phyloP scores from a whole-genome alignment of 2,888 invertebrate genomes.

The Dyspetes luteomarginatus region DNA sequence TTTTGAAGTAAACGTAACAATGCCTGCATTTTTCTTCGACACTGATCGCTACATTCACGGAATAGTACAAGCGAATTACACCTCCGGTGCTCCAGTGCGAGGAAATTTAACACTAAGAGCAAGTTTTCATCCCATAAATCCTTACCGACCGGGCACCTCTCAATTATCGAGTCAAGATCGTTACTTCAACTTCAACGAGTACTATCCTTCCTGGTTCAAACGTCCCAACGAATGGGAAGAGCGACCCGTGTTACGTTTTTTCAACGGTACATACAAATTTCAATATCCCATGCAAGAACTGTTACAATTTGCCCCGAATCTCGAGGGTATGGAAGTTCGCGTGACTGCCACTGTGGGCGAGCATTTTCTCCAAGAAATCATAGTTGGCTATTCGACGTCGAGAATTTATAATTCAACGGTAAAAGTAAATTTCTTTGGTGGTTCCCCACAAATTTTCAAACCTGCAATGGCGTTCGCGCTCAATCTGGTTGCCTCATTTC shows the following conservation, averaged over 20 bases:
- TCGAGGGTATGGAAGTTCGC: conserved; percentile 92
- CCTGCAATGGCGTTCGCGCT: conserved; percentile 95
- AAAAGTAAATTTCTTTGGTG: conserved; percentile 93
- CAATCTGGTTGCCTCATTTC: conserved; percentile 94
- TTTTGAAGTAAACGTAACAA: conserved; percentile 97
- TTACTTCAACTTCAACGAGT: conserved; percentile 91
- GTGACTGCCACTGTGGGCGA: conserved; percentile 95
- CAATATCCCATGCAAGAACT: conserved; percentile 93
- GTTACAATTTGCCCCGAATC: conserved; percentile 86
- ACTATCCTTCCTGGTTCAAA: conserved; percentile 92
- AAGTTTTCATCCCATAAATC: conserved; percentile 88
- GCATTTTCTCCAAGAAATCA: conserved; percentile 92
- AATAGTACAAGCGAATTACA: conserved; percentile 96
- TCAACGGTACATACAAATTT: conserved; percentile 93
- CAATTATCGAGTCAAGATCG: conserved; percentile 85
- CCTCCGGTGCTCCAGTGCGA: conserved; percentile 94
- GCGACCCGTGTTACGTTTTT: conserved; percentile 90
- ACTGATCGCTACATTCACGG: conserved; percentile 93
- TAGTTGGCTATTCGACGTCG: conserved; percentile 94
- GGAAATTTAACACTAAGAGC: conserved; percentile 95
- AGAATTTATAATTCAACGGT: conserved; percentile 95
- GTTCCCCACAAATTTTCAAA: conserved; percentile 96
- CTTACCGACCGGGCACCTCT: conserved; percentile 57
- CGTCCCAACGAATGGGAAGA: conserved; percentile 86
- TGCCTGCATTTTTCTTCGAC: conserved; percentile 97